A percentile compares a stretch with the other conserved stretches of the same genome.
These are phyloP conservation scores for Aphis craccivora DNA, from an alignment of 1,140 invertebrate genomes.

Conservation along the genomic window DNA sequence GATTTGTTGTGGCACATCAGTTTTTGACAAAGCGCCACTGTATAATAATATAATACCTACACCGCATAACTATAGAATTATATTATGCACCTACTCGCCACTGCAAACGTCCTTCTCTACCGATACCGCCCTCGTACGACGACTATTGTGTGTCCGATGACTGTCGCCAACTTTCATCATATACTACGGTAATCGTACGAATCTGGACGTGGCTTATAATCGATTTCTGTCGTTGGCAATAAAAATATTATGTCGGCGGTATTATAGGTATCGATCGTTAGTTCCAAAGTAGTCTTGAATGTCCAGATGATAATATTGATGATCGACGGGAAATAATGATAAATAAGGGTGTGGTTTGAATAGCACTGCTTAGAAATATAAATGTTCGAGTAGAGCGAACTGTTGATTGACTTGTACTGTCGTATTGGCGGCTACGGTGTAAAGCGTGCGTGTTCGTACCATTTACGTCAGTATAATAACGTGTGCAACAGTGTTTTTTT, in stretches of 20 bases:
- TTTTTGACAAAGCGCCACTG: slow-evolving; percentile 19
- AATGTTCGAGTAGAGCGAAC: background rate
- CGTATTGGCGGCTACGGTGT: background rate
- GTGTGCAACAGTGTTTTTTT: background rate
- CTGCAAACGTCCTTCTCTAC: background rate
- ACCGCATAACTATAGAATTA: background rate
- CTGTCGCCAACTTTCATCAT: background rate
- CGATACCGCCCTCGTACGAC: background rate
- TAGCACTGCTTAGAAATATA: background rate
- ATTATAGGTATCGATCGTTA: background rate
- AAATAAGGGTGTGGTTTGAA: background rate
- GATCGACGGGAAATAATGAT: background rate
- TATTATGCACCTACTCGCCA: background rate
- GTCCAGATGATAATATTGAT: background rate
- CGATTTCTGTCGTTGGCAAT: background rate
- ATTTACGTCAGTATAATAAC: background rate
- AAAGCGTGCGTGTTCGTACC: background rate
- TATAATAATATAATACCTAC: slow-evolving; percentile 11
- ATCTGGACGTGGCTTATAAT: background rate
- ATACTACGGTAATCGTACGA: background rate
- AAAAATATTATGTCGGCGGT: background rate
- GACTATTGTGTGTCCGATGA: background rate
- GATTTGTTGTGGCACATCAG: slow-evolving; percentile 44
- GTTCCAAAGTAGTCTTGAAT: background rate
- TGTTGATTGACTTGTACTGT: background rate